These are phyloP conservation scores for Hyles lineata DNA, from an alignment of 2,888 invertebrate species.

Conservation along the genomic window DNA sequence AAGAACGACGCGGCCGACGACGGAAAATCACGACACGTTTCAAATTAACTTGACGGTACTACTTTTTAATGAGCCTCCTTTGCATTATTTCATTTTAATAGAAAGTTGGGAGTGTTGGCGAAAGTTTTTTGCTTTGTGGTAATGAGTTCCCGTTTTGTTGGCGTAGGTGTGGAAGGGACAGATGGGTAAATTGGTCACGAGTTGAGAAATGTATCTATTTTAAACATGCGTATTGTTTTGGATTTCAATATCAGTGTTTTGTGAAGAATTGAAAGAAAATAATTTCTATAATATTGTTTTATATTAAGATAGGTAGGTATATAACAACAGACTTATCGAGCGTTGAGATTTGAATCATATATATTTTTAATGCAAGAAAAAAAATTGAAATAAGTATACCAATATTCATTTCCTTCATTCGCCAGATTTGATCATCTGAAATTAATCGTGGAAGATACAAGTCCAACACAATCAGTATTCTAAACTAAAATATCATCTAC, in stretches of 20 bases:
- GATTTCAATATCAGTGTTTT: background rate
- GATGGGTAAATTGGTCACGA: slow-evolving; percentile 3
- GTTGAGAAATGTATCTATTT: background rate
- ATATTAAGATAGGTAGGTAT: too few relatives aligned
- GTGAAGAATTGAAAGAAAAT: too few relatives aligned
- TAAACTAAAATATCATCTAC: too few relatives aligned
- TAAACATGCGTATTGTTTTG: background rate
- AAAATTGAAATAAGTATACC: too few relatives aligned
- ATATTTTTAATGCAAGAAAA: too few relatives aligned
- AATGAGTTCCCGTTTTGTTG: slow-evolving; percentile 20
- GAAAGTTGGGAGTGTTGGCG: slow-evolving; percentile 31
- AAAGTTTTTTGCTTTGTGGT: slow-evolving; percentile 23
- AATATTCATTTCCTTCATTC: too few relatives aligned
- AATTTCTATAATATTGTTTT: too few relatives aligned
- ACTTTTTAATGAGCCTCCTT: slow-evolving; percentile 78
- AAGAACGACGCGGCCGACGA: slow-evolving; percentile 59
- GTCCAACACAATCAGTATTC: too few relatives aligned
- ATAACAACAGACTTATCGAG: too few relatives aligned
- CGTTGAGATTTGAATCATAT: too few relatives aligned
- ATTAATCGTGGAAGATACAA: too few relatives aligned
- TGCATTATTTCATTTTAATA: slow-evolving; percentile 31
- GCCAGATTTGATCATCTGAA: too few relatives aligned
- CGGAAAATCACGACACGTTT: slow-evolving; percentile 73
- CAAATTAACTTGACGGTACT: slow-evolving; percentile 67
- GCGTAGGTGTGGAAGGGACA: background rate